Conservation (phyloP, 2,888 invertebrate genomes). For the Myathropa florea region DNA sequence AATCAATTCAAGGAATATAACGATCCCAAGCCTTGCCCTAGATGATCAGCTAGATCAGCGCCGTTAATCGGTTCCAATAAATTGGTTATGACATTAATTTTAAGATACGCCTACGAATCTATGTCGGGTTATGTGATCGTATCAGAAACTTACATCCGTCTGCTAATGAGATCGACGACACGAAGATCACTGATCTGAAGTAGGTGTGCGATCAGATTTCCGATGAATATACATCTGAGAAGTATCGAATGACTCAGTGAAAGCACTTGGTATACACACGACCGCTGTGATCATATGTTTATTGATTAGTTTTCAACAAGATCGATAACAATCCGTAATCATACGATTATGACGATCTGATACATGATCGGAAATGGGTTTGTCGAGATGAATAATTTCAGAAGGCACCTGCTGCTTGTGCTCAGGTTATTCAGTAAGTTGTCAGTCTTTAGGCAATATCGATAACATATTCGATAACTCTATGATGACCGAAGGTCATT, state of each 20-base stretch:
- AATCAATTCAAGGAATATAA: too few relatives aligned
- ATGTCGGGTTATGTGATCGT: background rate
- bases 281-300: background rate
- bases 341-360: background rate
- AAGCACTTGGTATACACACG: background rate
- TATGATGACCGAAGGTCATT: too few relatives aligned
- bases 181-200: background rate
- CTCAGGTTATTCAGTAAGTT: too few relatives aligned
- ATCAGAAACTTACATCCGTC: background rate
- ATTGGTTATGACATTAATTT: background rate
- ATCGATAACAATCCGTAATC: background rate
- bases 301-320: background rate
- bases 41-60: background rate
- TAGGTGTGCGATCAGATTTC: background rate
- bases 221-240: background rate
- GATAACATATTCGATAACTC: background rate
- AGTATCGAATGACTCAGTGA: background rate
- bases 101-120: background rate
- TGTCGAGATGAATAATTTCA: background rate
- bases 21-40: too few relatives aligned
- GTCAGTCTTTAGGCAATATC: background rate
- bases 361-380: background rate
- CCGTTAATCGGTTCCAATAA: background rate
- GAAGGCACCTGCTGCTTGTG: background rate
- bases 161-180: background rate